Base-by-base conservation (phyloP, 1,140 invertebrate species). In the Galendromus occidentalis region DNA sequence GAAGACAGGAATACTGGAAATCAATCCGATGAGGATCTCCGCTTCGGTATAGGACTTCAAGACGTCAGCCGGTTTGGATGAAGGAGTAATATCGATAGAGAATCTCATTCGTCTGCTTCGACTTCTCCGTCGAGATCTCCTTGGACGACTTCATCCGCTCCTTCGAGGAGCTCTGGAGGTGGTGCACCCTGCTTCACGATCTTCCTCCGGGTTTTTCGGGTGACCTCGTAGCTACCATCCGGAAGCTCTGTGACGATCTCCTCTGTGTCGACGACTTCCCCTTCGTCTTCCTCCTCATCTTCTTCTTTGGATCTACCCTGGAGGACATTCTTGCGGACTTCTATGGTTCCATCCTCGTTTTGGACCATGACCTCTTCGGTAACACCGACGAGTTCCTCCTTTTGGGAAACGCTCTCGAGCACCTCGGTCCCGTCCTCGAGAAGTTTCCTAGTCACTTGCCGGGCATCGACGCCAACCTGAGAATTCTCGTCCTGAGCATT, bases 331-430 rank as follows among this genome's bases (percentile, higher is more conserved):
- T 59, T 59, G 22, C 51, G 51, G 22, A 59, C 9, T 25, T 59
- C 51, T 4, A 59, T 25, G 2, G 51, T 59, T 17, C 51, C 51
- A 22, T 59, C 51, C 5, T 59, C 51, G 22, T 59, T 59, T 33
- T 59, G 51, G 14, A 59, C 51, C 22, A 25, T 59, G 14, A 59
- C 51, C 51, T 59, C 51, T 22, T 59, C 51, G 20, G 51, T 59
- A 2, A 59, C 9, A 5, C 51, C 51, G 33, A 59, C 22, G 25
- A 59, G 22, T 59, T 59, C 51, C 14, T 59, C 22, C 25, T 59
- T 59, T 9, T 59, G 17, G 14, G 33, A 17, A 1, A 59, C 51
- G 25, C 25, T 59, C 22, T 59, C 51, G 14, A 59, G 14, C 4
- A 59, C 51, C 2, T 59, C 51, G 22, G 33, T 0, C 2, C 51